Base-by-base conservation (phyloP, 2,113 vertebrate species). In the Hippolais icterina region DNA sequence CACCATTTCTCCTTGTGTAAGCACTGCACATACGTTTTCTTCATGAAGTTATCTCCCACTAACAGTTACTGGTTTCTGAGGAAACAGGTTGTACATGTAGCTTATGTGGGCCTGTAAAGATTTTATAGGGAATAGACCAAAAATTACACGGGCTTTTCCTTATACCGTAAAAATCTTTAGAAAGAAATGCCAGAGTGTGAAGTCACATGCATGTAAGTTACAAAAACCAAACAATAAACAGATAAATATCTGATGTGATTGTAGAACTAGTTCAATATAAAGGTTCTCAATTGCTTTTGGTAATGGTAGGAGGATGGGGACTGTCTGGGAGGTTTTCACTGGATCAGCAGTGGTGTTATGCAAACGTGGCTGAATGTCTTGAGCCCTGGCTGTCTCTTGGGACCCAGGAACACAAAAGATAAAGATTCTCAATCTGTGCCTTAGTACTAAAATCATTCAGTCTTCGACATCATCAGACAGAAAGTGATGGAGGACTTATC, bases 271-370 rank as follows among this genome's bases (percentile, higher is more conserved):
- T 44, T 18, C 10, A 74, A 39, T 39, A 49, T 44, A 71, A 52
- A 56, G 8, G 35, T 24, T 89, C 22, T 71, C 28, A 25, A 15
- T 28, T 72, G 39, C 24, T 41, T 59, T 74, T 46, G 28, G 37
- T 39, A 61, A 25, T 10, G 0, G 0, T 24, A 23, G 35, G 31
- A 59, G 35, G 37, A 25, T 4, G 19, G 13, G 31, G 22, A 35
- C 25, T 23, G 37, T 57, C 23, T 8, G 3, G 15, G 39, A 52
- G 29, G 29, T 10, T 8, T 13, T 78, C 29, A 33, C 13, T 11
- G 29, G 12, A 14, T 53, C 54, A 69, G 39, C 44, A 25, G 7
- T 29, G 33, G 39, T 13, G 23, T 49, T 44, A 27, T 10, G 7
- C 52, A 59, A 79, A 28, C 9, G 2, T 10, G 21, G 39, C n/a